Conservation (phyloP, 1,140 invertebrate genomes). For the Periplaneta americana region DNA sequence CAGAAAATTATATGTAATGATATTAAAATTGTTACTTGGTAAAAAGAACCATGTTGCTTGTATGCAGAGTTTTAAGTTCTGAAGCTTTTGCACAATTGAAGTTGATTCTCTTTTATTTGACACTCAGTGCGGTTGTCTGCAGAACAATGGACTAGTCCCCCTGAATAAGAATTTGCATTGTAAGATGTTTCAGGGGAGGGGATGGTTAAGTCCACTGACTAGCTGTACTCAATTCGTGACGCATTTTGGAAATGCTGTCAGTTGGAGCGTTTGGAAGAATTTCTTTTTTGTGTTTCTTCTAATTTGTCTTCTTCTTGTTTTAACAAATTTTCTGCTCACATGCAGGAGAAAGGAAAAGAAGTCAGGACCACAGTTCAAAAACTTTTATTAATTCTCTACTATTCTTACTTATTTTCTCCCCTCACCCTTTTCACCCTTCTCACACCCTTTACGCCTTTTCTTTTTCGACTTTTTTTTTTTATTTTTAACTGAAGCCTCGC, state of each 20-base stretch:
- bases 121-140: no score
- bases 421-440: background rate
- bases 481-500: background rate
- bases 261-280: background rate
- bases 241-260: background rate
- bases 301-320: background rate
- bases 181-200: no score
- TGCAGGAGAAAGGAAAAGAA: background rate
- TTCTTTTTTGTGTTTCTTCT: background rate
- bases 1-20: no score
- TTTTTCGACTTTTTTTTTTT: background rate
- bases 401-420: background rate
- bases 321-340: background rate
- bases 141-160: background rate
- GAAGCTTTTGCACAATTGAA: no score
- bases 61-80: no score
- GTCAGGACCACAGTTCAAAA: background rate
- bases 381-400: background rate
- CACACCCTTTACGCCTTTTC: background rate
- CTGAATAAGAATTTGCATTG: background rate
- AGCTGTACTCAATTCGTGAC: background rate
- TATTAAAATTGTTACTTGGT: no score
- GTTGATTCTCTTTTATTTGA: no score
- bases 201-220: background rate
- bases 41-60: no score